Conservation (phyloP, 2,113 vertebrate genomes). For the Odobenus rosmarus region DNA sequence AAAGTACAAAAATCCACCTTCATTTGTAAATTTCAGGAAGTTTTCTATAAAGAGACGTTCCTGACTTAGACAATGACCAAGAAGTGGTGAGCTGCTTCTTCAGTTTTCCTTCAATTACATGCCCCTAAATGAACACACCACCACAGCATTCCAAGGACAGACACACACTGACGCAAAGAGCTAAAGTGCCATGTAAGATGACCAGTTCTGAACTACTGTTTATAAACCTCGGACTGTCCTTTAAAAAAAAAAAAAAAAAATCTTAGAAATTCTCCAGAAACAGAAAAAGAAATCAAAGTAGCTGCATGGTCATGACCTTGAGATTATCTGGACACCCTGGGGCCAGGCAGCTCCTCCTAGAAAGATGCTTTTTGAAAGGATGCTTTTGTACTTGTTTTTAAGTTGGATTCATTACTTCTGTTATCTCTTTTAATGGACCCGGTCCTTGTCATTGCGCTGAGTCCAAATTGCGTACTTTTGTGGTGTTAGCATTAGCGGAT, state of each 20-base stretch:
- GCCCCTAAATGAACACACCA: accelerated
- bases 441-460: not conserved
- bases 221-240: not conserved
- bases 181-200: not conserved
- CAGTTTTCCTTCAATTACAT: not conserved
- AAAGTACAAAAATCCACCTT: not conserved
- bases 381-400: not conserved
- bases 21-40: not conserved
- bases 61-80: not conserved
- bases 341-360: not conserved
- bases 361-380: not conserved
- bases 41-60: not conserved
- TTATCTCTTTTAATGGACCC: not conserved
- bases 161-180: not conserved
- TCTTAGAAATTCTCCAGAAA: constrained; percentile 15
- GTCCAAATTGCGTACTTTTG: not conserved
- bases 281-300: not conserved
- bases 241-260: not conserved
- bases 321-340: not conserved
- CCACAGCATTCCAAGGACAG: not conserved
- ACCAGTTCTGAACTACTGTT: not conserved
- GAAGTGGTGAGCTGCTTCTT: not conserved
- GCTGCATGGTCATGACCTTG: not conserved
- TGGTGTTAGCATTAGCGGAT: not conserved
- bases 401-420: not conserved